Percentiles rank a stretch among this genome's conserved stretches.
phyloP scores from a whole-genome alignment of 2,113 vertebrate species.

The Pseudorectes ferrugineus region DNA sequence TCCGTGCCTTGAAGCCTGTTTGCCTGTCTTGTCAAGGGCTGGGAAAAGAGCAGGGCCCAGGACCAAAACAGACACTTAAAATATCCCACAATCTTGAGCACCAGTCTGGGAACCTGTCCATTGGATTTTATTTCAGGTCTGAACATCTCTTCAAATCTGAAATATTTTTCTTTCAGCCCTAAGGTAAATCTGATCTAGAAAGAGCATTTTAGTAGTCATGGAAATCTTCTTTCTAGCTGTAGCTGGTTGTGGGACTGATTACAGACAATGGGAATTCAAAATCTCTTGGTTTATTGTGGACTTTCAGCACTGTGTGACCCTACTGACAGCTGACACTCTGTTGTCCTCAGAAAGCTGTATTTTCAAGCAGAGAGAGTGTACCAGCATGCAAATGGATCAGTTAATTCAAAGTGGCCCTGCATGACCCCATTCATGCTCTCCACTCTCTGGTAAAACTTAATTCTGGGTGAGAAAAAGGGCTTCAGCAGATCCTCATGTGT shows the following conservation, averaged over 20 bases:
- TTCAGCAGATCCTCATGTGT: not conserved
- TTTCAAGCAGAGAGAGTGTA: not conserved
- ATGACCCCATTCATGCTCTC: not conserved
- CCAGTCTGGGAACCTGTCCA: fast-evolving
- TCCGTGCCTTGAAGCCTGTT: not conserved
- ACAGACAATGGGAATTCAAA: not conserved
- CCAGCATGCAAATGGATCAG: not conserved
- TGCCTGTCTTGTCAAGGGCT: not conserved
- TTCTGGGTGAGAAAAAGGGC: not conserved
- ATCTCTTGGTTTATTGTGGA: not conserved
- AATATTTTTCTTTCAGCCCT: not conserved
- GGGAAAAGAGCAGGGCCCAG: not conserved
- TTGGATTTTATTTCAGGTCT: not conserved
- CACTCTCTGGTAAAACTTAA: not conserved
- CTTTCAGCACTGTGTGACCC: not conserved
- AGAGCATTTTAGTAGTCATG: not conserved
- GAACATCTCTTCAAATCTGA: not conserved
- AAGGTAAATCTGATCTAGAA: not conserved
- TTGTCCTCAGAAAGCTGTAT: not conserved
- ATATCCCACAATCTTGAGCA: not conserved
- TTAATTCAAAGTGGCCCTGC: not conserved
- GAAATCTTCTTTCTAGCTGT: not conserved
- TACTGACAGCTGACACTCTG: not conserved
- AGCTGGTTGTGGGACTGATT: not conserved
- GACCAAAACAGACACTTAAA: not conserved